Percentiles rank a stretch among this genome's conserved stretches.
phyloP scores from a whole-genome alignment of 2,888 invertebrate species.

The Drosophila borealis region DNA sequence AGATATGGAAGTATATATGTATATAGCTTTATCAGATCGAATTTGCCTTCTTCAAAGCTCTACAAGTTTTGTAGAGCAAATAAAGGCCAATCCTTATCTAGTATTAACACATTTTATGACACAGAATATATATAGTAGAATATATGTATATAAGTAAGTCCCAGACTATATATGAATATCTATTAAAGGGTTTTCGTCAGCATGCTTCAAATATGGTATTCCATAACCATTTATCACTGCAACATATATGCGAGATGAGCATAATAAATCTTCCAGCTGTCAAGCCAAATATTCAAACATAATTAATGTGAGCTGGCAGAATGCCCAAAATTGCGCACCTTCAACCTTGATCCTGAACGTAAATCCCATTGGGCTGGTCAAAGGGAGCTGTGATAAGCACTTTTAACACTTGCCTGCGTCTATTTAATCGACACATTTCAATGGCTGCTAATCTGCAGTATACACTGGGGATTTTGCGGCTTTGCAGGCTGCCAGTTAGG shows the following conservation, averaged over 20 bases:
- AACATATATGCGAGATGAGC: constrained; percentile 12
- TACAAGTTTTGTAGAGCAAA: no score
- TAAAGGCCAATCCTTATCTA: no score
- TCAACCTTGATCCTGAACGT: constrained; percentile 3
- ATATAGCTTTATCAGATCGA: no score
- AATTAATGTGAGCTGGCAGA: constrained; percentile 28
- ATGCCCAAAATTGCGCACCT: constrained; percentile 12
- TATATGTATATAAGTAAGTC: no score
- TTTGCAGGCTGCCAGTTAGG: constrained; percentile 35
- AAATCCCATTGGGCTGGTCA: constrained; percentile 14
- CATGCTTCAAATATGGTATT: constrained; percentile 1
- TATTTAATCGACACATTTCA: constrained; percentile 23
- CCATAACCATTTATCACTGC: constrained; percentile 12
- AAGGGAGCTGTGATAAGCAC: constrained; percentile 21
- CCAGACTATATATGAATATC: constrained; percentile 1
- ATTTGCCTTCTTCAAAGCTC: no score
- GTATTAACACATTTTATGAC: no score
- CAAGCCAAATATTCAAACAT: constrained; percentile 39
- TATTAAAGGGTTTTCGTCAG: constrained; percentile 4
- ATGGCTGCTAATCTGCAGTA: constrained; percentile 18
- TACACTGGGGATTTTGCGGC: constrained; percentile 25
- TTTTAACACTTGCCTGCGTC: constrained; percentile 13
- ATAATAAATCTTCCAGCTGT: constrained; percentile 53
- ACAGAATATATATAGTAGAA: no score
- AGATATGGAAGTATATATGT: no score